phyloP scores from a whole-genome alignment of 2,888 invertebrate species.

The Limnephilus lunatus region DNA sequence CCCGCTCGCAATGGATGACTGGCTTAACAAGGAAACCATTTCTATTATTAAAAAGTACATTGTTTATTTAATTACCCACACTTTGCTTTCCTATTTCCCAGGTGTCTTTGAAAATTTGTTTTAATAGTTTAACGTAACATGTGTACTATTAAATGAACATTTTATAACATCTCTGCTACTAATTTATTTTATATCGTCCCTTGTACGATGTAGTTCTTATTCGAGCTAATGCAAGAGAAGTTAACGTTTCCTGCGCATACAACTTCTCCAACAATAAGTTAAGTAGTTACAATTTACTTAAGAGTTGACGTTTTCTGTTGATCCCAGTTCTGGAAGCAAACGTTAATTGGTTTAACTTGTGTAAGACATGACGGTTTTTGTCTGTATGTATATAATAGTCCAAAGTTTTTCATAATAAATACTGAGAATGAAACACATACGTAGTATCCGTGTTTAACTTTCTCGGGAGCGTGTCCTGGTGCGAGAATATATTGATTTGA shows the following conservation, averaged over 20 bases:
- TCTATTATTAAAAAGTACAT: too few relatives aligned
- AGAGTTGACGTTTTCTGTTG: not conserved
- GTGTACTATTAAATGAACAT: too few relatives aligned
- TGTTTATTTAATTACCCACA: too few relatives aligned
- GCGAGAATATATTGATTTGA: not conserved
- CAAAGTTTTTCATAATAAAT: not conserved
- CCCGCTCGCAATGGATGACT: too few relatives aligned
- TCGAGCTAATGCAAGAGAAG: not conserved
- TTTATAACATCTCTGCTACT: not conserved
- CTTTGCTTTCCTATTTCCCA: too few relatives aligned
- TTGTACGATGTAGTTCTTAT: not conserved
- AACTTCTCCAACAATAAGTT: not conserved
- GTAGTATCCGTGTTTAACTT: not conserved
- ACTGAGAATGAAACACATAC: not conserved
- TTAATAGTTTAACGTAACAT: too few relatives aligned
- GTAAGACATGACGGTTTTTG: not conserved
- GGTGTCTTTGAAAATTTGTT: too few relatives aligned
- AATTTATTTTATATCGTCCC: not conserved
- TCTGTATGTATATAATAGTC: not conserved
- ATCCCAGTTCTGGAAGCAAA: not conserved
- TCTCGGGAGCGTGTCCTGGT: not conserved
- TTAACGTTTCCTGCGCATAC: not conserved
- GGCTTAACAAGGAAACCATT: too few relatives aligned
- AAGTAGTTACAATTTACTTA: not conserved
- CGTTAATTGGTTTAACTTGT: not conserved